Evolutionary conservation across 1,140 invertebrate species (phyloP), one percentile per base, ranked within the genome.

Genomic region (Latrodectus geometricus): DNA sequence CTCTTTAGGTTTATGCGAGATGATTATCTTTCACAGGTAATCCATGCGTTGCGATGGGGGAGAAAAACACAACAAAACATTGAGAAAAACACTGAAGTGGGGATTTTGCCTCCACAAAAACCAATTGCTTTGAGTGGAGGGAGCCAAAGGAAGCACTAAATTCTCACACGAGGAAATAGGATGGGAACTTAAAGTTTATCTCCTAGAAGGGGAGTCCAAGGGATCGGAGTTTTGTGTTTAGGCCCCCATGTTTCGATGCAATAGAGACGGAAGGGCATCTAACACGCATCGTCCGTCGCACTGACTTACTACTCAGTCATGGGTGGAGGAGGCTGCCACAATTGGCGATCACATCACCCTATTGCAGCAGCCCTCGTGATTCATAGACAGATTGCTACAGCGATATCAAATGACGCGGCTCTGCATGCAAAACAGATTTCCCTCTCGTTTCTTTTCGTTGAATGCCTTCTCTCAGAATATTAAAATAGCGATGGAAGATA

Each of bases 201-300:
- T 1, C 35, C 35, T 35, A 35, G 35, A 35, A 35, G 35, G 35
- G 35, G 35, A 35, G 35, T 35, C 35, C 35, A 35, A 35, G 35
- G 35, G 35, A 5, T 35, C 35, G 35, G 35, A 35, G 35, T 35
- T 35, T 35, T 35, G 35, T 68, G 11, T 20, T 15, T 1, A 15
- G 61, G 17, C 65, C 65, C 76, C 76, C 76, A 79, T 61, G 76
- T 61, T 49, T 49, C 76, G 76, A 79, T 79, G 76, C 65, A 66
- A 79, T 79, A 50, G 76, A 79, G 76, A 79, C 61, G 65, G 56
- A 61, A 79, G 23, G 76, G 76, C 61, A 79, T 68, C 56, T 66
- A 9, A 61, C 76, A 79, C 65, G 65, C 76, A 79, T 79, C 76
- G 35, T 35, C 35, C 35, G 35, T 5, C 76, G 61, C 61, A 79